Conservation (phyloP, 1,140 invertebrate genomes). For the Listronotus bonariensis region DNA sequence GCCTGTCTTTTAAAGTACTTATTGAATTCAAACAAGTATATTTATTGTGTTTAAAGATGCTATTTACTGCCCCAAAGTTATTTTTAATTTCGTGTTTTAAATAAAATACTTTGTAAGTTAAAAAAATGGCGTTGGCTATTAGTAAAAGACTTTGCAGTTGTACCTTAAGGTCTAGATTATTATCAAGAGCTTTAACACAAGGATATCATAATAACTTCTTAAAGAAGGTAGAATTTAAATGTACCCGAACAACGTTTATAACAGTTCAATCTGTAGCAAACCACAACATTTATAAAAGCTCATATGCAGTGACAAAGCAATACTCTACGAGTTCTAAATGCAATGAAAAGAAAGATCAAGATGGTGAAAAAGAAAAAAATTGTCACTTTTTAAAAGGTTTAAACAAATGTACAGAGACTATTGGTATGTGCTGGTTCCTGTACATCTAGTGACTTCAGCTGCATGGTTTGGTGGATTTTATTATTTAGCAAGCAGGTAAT, state of each 20-base stretch:
- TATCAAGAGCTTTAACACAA: background rate
- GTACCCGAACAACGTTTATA: too few species aligned
- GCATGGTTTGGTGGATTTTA: conserved; percentile 88
- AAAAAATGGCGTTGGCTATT: conserved; percentile 5
- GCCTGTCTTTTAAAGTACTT: too few species aligned
- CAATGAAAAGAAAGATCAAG: conserved; percentile 19
- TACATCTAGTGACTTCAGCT: conserved; percentile 84
- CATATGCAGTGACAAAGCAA: background rate
- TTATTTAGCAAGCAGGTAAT: conserved; percentile 80
- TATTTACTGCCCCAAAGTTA: background rate
- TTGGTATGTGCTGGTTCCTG: conserved; percentile 91
- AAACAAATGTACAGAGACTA: conserved; percentile 92
- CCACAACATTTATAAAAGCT: too few species aligned
- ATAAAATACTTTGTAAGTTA: background rate
- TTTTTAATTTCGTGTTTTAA: background rate
- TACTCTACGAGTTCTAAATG: conserved; percentile 7
- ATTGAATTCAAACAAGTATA: background rate
- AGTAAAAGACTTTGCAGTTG: conserved; percentile 1
- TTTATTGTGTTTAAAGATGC: background rate
- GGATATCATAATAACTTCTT: background rate
- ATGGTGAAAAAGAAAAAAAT: conserved; percentile 53
- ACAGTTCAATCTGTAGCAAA: too few species aligned
- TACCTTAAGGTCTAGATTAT: background rate
- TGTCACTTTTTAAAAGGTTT: conserved; percentile 78
- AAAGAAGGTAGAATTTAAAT: background rate